These are phyloP conservation scores for Cololabis saira DNA, from an alignment of 2,113 vertebrate species.

Conservation along the genomic window DNA sequence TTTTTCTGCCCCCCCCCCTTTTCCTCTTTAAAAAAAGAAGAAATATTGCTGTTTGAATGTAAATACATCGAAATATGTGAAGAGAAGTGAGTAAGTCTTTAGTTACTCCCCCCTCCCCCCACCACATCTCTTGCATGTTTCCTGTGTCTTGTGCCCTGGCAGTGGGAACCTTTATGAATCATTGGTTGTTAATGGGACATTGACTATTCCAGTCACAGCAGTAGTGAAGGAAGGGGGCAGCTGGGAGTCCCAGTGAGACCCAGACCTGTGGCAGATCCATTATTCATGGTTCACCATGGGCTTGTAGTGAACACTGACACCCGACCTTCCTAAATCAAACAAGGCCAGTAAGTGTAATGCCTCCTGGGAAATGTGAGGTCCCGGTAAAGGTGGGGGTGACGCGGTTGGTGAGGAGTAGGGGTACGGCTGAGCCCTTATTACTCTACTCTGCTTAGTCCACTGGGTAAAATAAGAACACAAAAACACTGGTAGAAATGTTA, in stretches of 20 bases:
- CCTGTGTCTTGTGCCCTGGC: constrained; percentile 53
- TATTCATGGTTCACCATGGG: constrained; percentile 83
- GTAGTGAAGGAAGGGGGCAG: constrained; percentile 62
- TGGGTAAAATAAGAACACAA: too few species aligned
- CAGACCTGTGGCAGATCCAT: constrained; percentile 78
- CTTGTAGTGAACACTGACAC: constrained; percentile 81
- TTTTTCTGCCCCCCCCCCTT: neutral
- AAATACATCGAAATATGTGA: constrained; percentile 7
- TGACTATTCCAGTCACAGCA: constrained; percentile 81
- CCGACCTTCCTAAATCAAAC: constrained; percentile 81
- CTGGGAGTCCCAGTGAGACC: constrained; percentile 73
- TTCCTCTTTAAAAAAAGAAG: neutral
- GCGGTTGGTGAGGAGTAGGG: constrained; percentile 1
- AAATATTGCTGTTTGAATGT: neutral
- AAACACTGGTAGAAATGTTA: too few species aligned
- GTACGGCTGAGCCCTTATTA: constrained; percentile 26
- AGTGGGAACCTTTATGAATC: constrained; percentile 74
- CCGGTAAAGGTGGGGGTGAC: constrained; percentile 53
- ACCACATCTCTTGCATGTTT: constrained; percentile 57
- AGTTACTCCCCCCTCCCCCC: constrained; percentile 5
- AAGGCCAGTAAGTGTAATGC: constrained; percentile 69
- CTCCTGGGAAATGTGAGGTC: constrained; percentile 61
- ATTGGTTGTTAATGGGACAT: constrained; percentile 82
- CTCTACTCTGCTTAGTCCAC: neutral
- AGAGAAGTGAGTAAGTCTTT: neutral